These are phyloP conservation scores for Metaphire vulgaris DNA, from an alignment of 1,140 invertebrate genomes.

Conservation along the genomic window DNA sequence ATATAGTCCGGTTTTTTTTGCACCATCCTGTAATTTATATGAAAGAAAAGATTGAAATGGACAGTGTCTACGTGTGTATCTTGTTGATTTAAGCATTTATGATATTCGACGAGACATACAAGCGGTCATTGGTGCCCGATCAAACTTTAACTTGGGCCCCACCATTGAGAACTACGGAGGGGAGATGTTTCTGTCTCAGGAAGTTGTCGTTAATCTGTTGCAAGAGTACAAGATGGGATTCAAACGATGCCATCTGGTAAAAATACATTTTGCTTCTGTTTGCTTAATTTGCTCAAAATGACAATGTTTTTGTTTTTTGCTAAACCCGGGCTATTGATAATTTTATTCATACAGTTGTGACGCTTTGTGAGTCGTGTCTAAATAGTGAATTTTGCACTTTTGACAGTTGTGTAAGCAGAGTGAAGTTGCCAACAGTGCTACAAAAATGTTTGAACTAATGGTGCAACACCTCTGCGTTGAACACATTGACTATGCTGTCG, in stretches of 20 bases:
- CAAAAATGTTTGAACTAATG: constrained; percentile 77
- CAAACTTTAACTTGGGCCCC: constrained; percentile 73
- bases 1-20: no score
- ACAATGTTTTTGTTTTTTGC: no score
- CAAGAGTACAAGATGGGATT: constrained; percentile 87
- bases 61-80: no score
- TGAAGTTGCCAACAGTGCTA: constrained; percentile 72
- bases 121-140: constrained; percentile 83
- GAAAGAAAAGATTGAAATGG: no score
- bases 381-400: constrained; percentile 33
- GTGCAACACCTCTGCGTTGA: constrained; percentile 80
- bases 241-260: constrained; percentile 73
- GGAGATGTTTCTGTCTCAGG: constrained; percentile 93
- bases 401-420: constrained; percentile 69
- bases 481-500: constrained; percentile 92
- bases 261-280: no score
- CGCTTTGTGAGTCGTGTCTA: no score
- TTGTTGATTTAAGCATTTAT: constrained; percentile 65
- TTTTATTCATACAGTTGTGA: no score
- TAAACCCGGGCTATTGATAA: no score
- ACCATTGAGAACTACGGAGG: constrained; percentile 88
- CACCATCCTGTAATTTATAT: no score
- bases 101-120: constrained; percentile 86
- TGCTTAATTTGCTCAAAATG: no score
- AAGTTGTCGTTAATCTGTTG: constrained; percentile 85